A percentile compares a stretch with the other conserved stretches of the same genome.
Conservation (phyloP, 2,888 invertebrate species). For the Drosophila hamatofila region DNA sequence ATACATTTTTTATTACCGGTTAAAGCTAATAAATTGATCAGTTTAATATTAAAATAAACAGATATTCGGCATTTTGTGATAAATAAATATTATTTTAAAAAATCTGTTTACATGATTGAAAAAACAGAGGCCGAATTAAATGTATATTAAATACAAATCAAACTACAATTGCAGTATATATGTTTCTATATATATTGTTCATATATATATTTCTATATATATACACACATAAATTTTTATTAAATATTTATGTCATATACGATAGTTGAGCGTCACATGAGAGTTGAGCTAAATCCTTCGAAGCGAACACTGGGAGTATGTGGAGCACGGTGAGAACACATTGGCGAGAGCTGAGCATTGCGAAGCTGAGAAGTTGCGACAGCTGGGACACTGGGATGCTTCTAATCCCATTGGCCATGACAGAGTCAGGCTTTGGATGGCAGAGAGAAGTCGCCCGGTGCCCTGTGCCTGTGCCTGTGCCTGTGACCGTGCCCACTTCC, state of each 20-base stretch:
- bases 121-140: not conserved
- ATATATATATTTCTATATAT: not conserved
- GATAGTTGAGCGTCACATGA: slow-evolving; percentile 21
- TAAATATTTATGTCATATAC: not conserved
- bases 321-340: slow-evolving; percentile 8
- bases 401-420: slow-evolving; percentile 55
- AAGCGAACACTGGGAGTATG: slow-evolving; percentile 11
- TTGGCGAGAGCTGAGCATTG: not conserved
- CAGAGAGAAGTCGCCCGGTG: slow-evolving; percentile 46
- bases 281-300: not conserved
- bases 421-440: slow-evolving; percentile 53
- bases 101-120: not conserved
- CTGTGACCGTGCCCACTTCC: slow-evolving; percentile 58
- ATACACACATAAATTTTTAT: not conserved
- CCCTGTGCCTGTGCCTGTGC: slow-evolving; percentile 11
- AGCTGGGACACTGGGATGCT: slow-evolving; percentile 25
- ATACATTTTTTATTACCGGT: not conserved
- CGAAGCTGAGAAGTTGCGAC: slow-evolving; percentile 16
- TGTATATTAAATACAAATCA: not conserved
- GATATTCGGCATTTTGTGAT: not conserved
- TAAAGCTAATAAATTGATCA: not conserved
- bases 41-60: not conserved
- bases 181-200: not conserved
- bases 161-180: not conserved
- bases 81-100: not conserved